Conservation (phyloP, 2,113 vertebrate genomes). For the Bettongia penicillata region DNA sequence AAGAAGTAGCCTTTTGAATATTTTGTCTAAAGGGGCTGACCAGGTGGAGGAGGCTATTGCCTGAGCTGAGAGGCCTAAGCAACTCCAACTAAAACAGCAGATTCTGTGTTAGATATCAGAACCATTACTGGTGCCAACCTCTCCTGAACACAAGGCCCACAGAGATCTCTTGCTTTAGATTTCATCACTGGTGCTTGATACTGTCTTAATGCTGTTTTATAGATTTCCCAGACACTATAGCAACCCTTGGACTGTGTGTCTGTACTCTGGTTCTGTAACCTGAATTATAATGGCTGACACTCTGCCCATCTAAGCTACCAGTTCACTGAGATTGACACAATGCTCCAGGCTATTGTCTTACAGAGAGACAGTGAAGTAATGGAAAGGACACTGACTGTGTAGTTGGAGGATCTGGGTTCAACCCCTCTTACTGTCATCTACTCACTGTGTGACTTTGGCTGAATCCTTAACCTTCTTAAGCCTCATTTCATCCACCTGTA, state of each 20-base stretch:
- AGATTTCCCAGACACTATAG: neutral
- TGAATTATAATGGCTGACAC: neutral
- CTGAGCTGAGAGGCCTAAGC: neutral
- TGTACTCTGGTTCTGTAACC: neutral
- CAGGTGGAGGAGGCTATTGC: neutral
- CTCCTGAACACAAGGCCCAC: neutral
- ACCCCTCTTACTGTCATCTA: neutral
- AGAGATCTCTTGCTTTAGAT: neutral
- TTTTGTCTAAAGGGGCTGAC: neutral
- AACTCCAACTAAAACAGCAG: neutral
- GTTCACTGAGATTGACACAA: neutral
- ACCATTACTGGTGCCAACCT: too few relatives aligned
- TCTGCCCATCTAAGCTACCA: neutral
- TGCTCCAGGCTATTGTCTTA: neutral
- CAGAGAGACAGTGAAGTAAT: neutral
- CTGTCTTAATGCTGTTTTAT: neutral
- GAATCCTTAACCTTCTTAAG: neutral
- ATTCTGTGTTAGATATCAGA: neutral
- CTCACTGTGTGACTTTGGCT: neutral
- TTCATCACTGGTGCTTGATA: neutral
- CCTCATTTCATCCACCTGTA: neutral
- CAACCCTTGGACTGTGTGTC: neutral
- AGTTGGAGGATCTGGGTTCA: neutral
- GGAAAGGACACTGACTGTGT: neutral
- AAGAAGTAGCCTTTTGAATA: neutral